Conservation (phyloP, 2,888 invertebrate genomes). For the Euzetes globulus region DNA sequence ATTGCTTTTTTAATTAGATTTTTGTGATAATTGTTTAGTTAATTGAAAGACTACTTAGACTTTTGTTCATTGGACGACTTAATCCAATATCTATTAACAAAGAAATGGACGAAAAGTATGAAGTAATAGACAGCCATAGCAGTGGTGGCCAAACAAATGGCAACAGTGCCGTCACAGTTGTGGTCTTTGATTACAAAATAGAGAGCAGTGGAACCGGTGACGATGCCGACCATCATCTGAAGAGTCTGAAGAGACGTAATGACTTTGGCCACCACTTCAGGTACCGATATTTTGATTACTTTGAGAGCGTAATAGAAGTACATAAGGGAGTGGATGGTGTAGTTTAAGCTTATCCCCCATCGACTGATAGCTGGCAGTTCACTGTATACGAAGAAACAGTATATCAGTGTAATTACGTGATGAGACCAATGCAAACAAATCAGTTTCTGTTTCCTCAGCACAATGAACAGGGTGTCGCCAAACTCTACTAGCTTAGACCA, state of each 20-base stretch:
- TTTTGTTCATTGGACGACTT: background rate
- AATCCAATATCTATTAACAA: conserved; percentile 16
- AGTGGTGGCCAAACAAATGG: conserved; percentile 21
- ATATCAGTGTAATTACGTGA: conserved; percentile 28
- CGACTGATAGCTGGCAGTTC: conserved; percentile 19
- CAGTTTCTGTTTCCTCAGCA: conserved; percentile 29
- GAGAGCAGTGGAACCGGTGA: conserved; percentile 16
- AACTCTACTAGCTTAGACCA: conserved; percentile 33
- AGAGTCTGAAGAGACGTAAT: conserved; percentile 31
- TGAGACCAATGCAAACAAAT: conserved; percentile 32
- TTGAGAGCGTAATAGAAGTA: conserved; percentile 32
- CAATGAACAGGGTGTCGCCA: conserved; percentile 32
- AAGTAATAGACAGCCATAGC: conserved; percentile 24
- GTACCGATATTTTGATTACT: conserved; percentile 20
- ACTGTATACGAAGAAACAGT: too few relatives aligned
- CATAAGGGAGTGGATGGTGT: conserved; percentile 27
- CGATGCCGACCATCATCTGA: conserved; percentile 30
- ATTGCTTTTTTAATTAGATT: too few relatives aligned
- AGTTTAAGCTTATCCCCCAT: conserved; percentile 30
- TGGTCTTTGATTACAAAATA: background rate
- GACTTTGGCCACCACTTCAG: background rate
- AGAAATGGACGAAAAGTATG: conserved; percentile 31
- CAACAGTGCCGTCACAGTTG: conserved; percentile 31
- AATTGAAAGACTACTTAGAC: too few relatives aligned
- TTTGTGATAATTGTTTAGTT: too few relatives aligned